Conservation (phyloP, 2,113 vertebrate species). For the Sitta europaea region DNA sequence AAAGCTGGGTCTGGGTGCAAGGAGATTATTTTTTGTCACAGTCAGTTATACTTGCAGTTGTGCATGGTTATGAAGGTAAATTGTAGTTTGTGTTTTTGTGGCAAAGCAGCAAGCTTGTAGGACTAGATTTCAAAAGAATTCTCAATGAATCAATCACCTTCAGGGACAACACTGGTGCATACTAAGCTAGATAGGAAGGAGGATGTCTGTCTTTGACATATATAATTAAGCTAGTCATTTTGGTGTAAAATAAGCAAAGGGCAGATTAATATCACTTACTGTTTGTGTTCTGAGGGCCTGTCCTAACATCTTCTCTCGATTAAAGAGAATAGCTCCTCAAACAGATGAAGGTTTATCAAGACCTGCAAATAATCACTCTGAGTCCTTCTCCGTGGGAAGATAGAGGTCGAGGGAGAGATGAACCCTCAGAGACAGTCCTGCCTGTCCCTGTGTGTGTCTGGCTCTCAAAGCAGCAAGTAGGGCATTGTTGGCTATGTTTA, state of each 20-base stretch:
- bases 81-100: not conserved
- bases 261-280: not conserved
- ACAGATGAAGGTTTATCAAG: not conserved
- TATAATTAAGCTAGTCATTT: not conserved
- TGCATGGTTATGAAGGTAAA: not conserved
- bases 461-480: not conserved
- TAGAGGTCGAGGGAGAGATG: not conserved
- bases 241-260: not conserved
- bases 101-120: not conserved
- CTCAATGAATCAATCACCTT: not conserved
- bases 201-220: not conserved
- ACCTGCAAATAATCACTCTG: not conserved
- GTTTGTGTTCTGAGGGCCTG: not conserved
- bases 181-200: fast-evolving
- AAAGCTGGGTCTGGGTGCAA: not conserved
- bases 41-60: not conserved
- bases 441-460: not conserved
- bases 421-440: not conserved
- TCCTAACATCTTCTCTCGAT: not conserved
- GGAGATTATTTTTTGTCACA: not conserved
- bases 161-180: not conserved
- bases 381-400: not conserved
- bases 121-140: not conserved
- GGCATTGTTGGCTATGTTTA: not conserved
- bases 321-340: not conserved